phyloP scores from a whole-genome alignment of 2,797 vertebrate species.

The Emydoidea blandingii region DNA sequence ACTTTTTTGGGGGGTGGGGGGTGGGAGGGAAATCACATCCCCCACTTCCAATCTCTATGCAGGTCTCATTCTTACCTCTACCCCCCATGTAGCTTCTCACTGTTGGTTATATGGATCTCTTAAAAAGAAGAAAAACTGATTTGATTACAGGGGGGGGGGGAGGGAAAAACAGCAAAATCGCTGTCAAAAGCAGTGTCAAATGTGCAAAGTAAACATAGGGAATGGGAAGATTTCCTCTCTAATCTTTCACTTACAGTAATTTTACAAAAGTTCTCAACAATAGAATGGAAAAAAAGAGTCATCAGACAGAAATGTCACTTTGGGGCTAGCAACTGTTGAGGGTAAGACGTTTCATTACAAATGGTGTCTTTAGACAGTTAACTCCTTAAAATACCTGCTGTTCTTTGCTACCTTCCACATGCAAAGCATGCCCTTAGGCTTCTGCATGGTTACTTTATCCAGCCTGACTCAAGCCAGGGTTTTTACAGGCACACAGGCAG shows the following conservation, averaged over 20 bases:
- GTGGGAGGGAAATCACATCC: too few species aligned
- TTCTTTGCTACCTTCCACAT: neutral
- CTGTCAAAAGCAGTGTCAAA: neutral
- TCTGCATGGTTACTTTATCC: neutral
- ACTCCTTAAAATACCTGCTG: too few species aligned
- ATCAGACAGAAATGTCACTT: neutral
- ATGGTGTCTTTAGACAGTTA: too few species aligned
- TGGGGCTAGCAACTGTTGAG: neutral
- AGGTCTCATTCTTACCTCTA: neutral
- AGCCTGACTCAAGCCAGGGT: neutral
- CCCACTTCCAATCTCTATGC: neutral
- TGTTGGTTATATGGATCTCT: neutral
- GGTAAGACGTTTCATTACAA: too few species aligned
- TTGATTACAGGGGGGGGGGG: neutral
- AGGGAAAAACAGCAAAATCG: neutral
- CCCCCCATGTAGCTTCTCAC: neutral
- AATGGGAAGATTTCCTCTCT: neutral
- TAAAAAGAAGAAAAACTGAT: neutral
- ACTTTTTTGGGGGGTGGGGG: too few species aligned
- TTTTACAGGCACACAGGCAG: too few species aligned
- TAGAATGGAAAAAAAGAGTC: neutral
- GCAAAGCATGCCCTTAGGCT: neutral
- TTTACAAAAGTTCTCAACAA: neutral
- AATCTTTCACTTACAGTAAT: neutral
- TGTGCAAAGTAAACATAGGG: accelerated